These are phyloP conservation scores for Glossophaga mutica DNA, from an alignment of 2,797 vertebrate genomes.

Conservation along the genomic window DNA sequence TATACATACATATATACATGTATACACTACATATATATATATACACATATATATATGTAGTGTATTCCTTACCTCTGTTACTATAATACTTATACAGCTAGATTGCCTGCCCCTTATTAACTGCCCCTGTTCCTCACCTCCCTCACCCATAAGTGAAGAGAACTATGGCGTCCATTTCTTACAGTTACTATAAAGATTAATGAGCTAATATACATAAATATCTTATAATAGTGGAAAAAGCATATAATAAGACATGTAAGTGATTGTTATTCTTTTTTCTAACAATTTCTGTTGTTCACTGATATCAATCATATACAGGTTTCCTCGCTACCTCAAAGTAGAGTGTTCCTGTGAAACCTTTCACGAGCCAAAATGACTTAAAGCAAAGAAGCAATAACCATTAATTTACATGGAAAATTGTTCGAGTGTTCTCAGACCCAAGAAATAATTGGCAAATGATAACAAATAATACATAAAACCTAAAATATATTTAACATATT, in stretches of 20 bases:
- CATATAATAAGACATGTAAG: not conserved
- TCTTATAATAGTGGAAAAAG: not conserved
- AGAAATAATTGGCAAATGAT: no score
- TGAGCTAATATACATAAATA: not conserved
- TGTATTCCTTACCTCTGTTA: not conserved
- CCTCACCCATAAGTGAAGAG: not conserved
- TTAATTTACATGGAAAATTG: no score
- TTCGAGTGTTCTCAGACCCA: no score
- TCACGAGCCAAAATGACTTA: not conserved
- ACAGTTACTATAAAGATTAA: not conserved
- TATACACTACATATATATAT: no score
- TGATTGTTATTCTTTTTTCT: not conserved
- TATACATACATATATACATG: no score
- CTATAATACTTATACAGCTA: not conserved
- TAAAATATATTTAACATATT: no score
- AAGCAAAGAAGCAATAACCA: not conserved
- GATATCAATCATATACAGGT: not conserved
- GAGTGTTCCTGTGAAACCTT: not conserved
- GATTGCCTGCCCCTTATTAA: not conserved
- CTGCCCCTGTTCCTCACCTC: not conserved
- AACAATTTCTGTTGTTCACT: not conserved
- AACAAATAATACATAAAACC: no score
- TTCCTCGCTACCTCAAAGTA: not conserved
- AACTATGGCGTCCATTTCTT: not conserved
- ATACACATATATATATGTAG: not conserved